Conservation (phyloP, 2,797 vertebrate species). For the Sebastes itinus region DNA sequence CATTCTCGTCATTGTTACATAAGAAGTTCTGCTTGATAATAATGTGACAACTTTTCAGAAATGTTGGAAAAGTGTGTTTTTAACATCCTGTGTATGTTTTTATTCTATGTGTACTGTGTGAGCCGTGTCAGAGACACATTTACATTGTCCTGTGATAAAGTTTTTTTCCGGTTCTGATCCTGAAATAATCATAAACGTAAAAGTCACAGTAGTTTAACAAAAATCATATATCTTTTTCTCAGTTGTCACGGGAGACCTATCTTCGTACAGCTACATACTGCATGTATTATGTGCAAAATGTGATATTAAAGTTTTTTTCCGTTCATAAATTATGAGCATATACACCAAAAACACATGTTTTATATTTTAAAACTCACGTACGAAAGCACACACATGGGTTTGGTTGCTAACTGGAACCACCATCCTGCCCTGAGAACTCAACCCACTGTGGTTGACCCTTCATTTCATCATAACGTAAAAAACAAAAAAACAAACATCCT, state of each 20-base stretch:
- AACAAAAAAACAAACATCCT: background rate
- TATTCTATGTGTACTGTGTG: background rate
- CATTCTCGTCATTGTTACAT: background rate
- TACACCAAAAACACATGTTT: background rate
- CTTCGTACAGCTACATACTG: too few species aligned
- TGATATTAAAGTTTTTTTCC: background rate
- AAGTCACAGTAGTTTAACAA: background rate
- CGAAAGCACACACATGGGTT: background rate
- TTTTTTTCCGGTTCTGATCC: background rate
- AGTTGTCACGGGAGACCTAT: background rate
- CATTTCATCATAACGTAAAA: slow-evolving; percentile 3
- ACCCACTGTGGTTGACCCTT: background rate
- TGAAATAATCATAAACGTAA: background rate
- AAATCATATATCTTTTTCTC: background rate
- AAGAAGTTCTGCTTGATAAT: background rate
- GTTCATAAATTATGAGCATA: background rate
- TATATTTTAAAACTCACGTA: background rate
- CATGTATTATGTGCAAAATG: background rate
- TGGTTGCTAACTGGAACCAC: background rate
- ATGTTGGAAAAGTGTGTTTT: background rate
- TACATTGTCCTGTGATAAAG: background rate
- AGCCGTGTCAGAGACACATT: too few species aligned
- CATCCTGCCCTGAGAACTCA: background rate
- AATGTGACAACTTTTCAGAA: background rate
- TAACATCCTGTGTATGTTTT: background rate